Conservation (phyloP, 2,888 invertebrate genomes). For the Drosophila lacicola region DNA sequence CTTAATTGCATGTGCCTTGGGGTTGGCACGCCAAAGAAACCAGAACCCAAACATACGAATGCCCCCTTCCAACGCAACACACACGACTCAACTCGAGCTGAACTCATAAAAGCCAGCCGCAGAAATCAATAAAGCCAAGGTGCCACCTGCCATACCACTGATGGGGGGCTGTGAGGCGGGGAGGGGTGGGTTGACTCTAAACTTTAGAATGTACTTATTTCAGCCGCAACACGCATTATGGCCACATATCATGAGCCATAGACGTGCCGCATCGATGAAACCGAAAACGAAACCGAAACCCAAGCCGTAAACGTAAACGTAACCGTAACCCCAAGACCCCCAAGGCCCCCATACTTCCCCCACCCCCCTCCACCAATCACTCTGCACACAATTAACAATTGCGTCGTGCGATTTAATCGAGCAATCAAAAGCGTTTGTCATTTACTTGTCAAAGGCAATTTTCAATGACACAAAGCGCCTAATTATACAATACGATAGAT, state of each 20-base stretch:
- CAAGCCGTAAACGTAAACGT: slow-evolving; percentile 15
- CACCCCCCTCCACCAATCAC: not conserved
- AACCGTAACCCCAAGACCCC: slow-evolving; percentile 19
- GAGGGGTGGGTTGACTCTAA: slow-evolving; percentile 31
- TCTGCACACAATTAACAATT: slow-evolving; percentile 67
- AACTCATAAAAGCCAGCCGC: slow-evolving; percentile 80
- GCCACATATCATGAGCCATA: slow-evolving; percentile 69
- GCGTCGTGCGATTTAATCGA: slow-evolving; percentile 73
- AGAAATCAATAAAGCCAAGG: slow-evolving; percentile 83
- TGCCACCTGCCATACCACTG: slow-evolving; percentile 58
- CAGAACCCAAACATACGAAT: slow-evolving; percentile 22
- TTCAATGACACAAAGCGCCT: slow-evolving; percentile 62
- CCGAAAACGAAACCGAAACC: slow-evolving; percentile 24
- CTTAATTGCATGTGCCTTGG: slow-evolving; percentile 81
- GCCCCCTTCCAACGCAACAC: slow-evolving; percentile 18
- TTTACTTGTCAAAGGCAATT: slow-evolving; percentile 76
- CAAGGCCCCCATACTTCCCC: not conserved
- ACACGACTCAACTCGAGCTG: slow-evolving; percentile 31
- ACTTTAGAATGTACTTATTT: slow-evolving; percentile 71
- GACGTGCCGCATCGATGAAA: slow-evolving; percentile 62
- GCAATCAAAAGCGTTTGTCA: slow-evolving; percentile 76
- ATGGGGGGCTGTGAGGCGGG: not conserved
- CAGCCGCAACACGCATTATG: slow-evolving; percentile 72
- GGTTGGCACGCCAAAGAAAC: slow-evolving; percentile 53
- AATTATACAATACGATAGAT: slow-evolving; percentile 62